Evolutionary conservation across 2,113 vertebrate genomes (phyloP).

Genomic region (Tragelaphus buxtoni): DNA sequence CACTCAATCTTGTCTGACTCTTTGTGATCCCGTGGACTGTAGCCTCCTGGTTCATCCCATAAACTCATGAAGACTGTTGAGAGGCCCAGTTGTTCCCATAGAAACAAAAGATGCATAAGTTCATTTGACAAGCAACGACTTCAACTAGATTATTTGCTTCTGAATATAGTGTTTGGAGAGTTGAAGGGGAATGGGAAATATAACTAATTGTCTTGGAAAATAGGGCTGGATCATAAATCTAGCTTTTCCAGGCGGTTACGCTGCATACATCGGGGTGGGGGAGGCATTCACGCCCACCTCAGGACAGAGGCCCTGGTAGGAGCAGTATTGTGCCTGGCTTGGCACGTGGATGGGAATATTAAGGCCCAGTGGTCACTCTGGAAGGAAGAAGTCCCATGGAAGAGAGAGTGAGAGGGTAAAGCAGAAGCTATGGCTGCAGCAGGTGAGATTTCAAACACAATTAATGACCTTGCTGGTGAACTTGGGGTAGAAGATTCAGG

Average conservation of each 20-base stretch:
- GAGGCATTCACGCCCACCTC: not conserved
- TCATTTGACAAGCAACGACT: not conserved
- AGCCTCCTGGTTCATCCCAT: not conserved
- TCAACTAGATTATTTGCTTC: not conserved
- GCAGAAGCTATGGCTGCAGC: too few species aligned
- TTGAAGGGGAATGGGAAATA: not conserved
- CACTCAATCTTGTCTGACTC: not conserved
- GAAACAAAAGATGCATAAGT: not conserved
- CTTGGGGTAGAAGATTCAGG: not conserved
- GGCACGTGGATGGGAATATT: not conserved
- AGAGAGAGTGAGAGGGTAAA: too few species aligned
- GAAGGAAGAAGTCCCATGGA: not conserved
- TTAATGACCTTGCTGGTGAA: not conserved
- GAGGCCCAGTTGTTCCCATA: not conserved
- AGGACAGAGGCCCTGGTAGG: not conserved
- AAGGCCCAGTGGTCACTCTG: accelerated
- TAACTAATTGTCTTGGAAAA: not conserved
- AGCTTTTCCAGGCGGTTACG: not conserved
- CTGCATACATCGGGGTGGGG: not conserved
- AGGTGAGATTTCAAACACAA: not conserved
- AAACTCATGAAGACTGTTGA: not conserved
- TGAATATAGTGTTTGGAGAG: not conserved
- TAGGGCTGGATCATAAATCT: not conserved
- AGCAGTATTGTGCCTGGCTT: not conserved
- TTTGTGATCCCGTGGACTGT: not conserved